Base-by-base conservation (phyloP, 2,113 vertebrate genomes). In the Silurus meridionalis region DNA sequence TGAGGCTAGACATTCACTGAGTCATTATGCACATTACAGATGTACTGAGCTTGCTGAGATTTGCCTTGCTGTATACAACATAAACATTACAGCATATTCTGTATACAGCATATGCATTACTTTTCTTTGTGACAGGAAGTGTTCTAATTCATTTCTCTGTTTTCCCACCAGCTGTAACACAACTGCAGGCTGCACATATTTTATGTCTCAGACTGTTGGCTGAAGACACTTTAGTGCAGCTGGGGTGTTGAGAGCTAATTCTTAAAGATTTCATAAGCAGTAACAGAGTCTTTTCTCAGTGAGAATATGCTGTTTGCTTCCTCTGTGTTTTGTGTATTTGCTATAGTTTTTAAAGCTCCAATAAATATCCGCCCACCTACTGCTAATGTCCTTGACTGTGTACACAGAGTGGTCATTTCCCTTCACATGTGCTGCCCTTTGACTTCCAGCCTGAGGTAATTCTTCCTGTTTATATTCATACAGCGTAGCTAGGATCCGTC, bases 131-230 rank as follows among this genome's bases (percentile, higher is more conserved):
- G 63, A 57, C 57, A 52, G 58, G 53, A 53, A 52, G 77, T 83
- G 84, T 72, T 28, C 14, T 58, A 17, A 78, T 74, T 77, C 19
- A 46, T 37, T 55, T 55, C 10, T 83, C 19, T 58, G 28, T 71
- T 55, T 53, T 6, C 25, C 60, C 19, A 25, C 46, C 61, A 37
- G 52, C 53, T 80, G 52, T 83, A 82, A 61, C 50, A 50, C 67
- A 72, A 83, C 72, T 82, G 63, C 53, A 85, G 25, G 48, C 82
- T 83, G 84, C 55, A 69, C 69, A 55, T 88, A 86, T 78, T 52
- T 69, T 80, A 69, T 87, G 72, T 82, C 72, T 52, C 80, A 74
- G 72, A 50, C n/a, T 82, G 19, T 69, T 80, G 85, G 77, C 53
- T 71, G 53, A 82, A 52, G 81, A 75, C 17, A 6, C 23, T 83